Evolutionary conservation across 2,113 vertebrate genomes (phyloP).

Genomic region (Neogobius melanostomus): DNA sequence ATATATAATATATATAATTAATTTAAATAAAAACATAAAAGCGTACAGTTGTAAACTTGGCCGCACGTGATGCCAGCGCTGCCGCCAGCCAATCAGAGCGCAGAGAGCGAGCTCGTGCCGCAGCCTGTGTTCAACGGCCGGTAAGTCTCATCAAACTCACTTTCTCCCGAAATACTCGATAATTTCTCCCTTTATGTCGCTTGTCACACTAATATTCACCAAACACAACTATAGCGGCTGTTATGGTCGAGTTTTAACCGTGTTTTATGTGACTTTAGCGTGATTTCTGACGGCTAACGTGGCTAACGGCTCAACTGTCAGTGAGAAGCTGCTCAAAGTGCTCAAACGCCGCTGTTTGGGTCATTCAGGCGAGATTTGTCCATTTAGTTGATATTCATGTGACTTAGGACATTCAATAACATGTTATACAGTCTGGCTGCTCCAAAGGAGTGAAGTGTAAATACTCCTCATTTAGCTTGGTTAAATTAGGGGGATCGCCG

Average conservation of each 20-base stretch:
- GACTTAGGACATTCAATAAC: no score
- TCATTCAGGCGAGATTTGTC: no score
- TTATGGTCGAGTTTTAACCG: background rate
- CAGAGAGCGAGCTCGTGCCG: background rate
- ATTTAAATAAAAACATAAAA: background rate
- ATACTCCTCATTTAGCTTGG: no score
- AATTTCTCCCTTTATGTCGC: background rate
- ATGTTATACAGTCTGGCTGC: no score
- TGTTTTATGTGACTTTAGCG: background rate
- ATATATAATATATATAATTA: background rate
- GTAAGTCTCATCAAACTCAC: background rate
- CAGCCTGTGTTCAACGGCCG: background rate
- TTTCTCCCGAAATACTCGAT: background rate
- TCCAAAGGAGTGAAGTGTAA: no score
- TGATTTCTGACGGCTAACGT: background rate
- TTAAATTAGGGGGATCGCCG: no score
- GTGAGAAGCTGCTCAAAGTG: no score
- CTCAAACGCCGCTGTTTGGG: background rate
- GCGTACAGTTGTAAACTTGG: background rate
- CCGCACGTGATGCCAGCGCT: background rate
- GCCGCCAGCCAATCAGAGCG: background rate
- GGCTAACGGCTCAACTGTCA: background rate
- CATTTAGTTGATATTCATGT: no score
- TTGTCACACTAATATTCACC: background rate
- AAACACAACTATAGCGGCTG: background rate